Percentiles rank a stretch among this genome's conserved stretches.
These are phyloP conservation scores for Harpagifer antarcticus DNA, from an alignment of 2,797 vertebrate species.

Conservation along the genomic window DNA sequence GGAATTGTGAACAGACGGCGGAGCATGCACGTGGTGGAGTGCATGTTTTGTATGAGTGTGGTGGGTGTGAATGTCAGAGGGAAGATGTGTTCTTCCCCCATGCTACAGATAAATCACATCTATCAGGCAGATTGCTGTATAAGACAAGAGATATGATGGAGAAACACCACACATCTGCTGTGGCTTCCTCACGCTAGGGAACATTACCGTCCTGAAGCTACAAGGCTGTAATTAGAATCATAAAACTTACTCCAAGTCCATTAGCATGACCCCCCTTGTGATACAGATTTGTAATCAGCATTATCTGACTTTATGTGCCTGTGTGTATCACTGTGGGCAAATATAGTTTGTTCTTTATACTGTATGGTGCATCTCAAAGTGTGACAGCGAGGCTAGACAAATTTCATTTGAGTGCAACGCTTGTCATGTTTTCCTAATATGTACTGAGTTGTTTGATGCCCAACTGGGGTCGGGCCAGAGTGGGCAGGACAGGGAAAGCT, in stretches of 20 bases:
- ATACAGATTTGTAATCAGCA: slow-evolving; percentile 64
- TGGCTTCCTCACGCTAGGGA: slow-evolving; percentile 67
- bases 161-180: slow-evolving; percentile 80
- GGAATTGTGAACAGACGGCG: slow-evolving; percentile 79
- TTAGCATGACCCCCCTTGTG: slow-evolving; percentile 55
- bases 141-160: slow-evolving; percentile 76
- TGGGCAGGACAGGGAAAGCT: not conserved
- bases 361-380: slow-evolving; percentile 21
- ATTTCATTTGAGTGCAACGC: slow-evolving; percentile 8
- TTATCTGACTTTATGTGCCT: slow-evolving; percentile 50
- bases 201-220: slow-evolving; percentile 71
- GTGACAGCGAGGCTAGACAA: slow-evolving; percentile 30
- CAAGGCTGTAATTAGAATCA: slow-evolving; percentile 69
- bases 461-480: not conserved
- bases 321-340: slow-evolving; percentile 30
- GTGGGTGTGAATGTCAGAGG: slow-evolving; percentile 73
- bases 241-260: slow-evolving; percentile 71
- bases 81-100: slow-evolving; percentile 61
- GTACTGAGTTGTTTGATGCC: not conserved
- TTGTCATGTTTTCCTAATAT: slow-evolving; percentile 1
- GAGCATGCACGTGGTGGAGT: slow-evolving; percentile 46
- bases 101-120: slow-evolving; percentile 77
- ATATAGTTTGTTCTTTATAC: slow-evolving; percentile 45
- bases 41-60: slow-evolving; percentile 59
- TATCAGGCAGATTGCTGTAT: slow-evolving; percentile 69